Percentiles rank a stretch among this genome's conserved stretches.
These are phyloP conservation scores for Porites lutea DNA, from an alignment of 64 coral and sea anemone species.

Conservation along the genomic window DNA sequence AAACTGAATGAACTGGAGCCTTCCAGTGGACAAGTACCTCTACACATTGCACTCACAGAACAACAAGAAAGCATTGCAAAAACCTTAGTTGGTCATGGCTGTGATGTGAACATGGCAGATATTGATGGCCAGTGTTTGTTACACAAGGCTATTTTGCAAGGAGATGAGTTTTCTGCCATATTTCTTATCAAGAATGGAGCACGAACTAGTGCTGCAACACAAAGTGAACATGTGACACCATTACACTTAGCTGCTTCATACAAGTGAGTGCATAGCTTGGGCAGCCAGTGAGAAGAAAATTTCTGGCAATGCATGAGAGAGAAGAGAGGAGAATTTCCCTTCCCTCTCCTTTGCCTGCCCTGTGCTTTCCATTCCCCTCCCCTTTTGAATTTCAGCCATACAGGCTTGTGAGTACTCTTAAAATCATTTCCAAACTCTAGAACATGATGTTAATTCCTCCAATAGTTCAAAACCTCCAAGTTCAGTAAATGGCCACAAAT, in stretches of 20 bases:
- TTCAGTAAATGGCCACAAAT: no score
- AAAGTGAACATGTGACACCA: constrained; percentile 83
- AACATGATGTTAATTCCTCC: no score
- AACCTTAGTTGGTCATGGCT: constrained; percentile 81
- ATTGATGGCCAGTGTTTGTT: constrained; percentile 81
- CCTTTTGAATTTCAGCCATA: no score
- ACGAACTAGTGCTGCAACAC: constrained; percentile 79
- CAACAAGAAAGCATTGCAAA: constrained; percentile 93
- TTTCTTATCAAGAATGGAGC: constrained; percentile 97
- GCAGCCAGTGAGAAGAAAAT: no score
- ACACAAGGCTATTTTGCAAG: constrained; percentile 84
- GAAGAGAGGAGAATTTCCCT: no score
- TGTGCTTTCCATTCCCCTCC: no score
- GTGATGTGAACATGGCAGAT: constrained; percentile 92
- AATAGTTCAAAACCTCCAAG: no score
- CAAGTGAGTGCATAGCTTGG: constrained; percentile 41
- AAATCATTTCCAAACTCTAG: no score
- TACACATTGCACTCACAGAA: constrained; percentile 89
- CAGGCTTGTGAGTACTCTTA: no score
- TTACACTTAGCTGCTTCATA: constrained; percentile 95
- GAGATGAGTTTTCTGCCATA: constrained; percentile 90
- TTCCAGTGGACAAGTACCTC: constrained; percentile 80
- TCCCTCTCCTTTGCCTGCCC: no score
- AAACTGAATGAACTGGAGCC: constrained; percentile 97
- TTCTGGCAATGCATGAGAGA: no score